These are phyloP conservation scores for Toxotes jaculatrix DNA, from an alignment of 2,113 vertebrate species.

Conservation along the genomic window DNA sequence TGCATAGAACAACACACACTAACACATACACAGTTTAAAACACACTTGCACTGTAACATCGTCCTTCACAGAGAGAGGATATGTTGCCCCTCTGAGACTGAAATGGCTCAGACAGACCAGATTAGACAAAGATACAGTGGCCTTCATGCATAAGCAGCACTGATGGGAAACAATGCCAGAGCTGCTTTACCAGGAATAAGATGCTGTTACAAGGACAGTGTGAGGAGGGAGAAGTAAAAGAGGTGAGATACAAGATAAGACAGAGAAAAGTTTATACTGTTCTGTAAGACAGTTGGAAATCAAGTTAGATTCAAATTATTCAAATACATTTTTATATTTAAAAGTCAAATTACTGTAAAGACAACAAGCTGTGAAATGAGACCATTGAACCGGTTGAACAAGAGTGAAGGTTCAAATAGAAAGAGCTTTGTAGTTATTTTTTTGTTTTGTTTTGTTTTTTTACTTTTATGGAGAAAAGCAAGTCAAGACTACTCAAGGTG, in stretches of 20 bases:
- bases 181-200: not conserved
- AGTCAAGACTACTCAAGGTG: too few species aligned
- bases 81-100: not conserved
- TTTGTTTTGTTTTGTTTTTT: too few species aligned
- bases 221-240: not conserved
- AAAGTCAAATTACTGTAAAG: not conserved
- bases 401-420: too few species aligned
- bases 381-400: too few species aligned
- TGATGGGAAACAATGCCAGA: slow-evolving; percentile 24
- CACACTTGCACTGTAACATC: slow-evolving; percentile 10
- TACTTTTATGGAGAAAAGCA: too few species aligned
- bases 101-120: slow-evolving; percentile 12
- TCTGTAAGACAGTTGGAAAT: not conserved
- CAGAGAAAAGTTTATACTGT: not conserved
- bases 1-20: not conserved
- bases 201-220: not conserved
- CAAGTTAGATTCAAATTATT: too few species aligned
- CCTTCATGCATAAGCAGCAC: slow-evolving; percentile 35
- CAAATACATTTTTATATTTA: too few species aligned
- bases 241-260: not conserved
- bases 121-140: slow-evolving; percentile 2
- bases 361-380: too few species aligned
- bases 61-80: slow-evolving; percentile 33
- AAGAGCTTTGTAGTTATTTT: too few species aligned
- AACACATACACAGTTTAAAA: not conserved